phyloP scores from a whole-genome alignment of 1,140 invertebrate species.

The Eciton burchellii region DNA sequence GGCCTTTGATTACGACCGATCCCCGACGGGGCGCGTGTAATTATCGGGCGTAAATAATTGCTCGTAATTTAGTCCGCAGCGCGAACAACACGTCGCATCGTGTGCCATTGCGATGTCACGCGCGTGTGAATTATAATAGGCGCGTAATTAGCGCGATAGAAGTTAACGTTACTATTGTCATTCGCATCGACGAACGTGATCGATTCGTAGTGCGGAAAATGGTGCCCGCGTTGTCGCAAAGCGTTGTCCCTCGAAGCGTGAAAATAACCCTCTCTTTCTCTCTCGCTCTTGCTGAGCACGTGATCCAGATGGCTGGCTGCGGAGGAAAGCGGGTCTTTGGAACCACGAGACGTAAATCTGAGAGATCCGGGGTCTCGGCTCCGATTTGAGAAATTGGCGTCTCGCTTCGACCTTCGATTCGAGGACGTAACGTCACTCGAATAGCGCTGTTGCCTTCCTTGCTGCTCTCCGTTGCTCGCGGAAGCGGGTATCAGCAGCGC shows the following conservation, averaged over 20 bases:
- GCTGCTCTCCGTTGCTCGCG: neutral
- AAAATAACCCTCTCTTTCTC: neutral
- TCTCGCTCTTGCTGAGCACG: too few relatives aligned
- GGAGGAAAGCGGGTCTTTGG: neutral
- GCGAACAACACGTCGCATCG: slow-evolving; percentile 16
- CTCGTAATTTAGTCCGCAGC: slow-evolving; percentile 53
- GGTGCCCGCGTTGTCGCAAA: neutral
- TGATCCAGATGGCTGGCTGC: neutral
- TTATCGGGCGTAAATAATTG: slow-evolving; percentile 48
- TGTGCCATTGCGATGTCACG: slow-evolving; percentile 34
- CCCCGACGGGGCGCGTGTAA: slow-evolving; percentile 26
- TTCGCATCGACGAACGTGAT: slow-evolving; percentile 19
- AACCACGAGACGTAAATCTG: neutral
- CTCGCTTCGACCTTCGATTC: neutral
- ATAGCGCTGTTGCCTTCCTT: too few relatives aligned
- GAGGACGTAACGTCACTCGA: too few relatives aligned
- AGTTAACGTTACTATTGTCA: slow-evolving; percentile 43
- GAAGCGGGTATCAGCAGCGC: neutral
- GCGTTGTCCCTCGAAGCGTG: neutral
- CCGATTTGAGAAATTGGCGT: too few relatives aligned
- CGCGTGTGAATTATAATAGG: slow-evolving; percentile 50
- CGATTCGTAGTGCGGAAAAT: slow-evolving; percentile 11
- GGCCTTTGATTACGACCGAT: slow-evolving; percentile 22
- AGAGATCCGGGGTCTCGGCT: too few relatives aligned
- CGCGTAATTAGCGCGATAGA: slow-evolving; percentile 48